Conservation (phyloP, 2,888 invertebrate species). For the Drosophila rubida region DNA sequence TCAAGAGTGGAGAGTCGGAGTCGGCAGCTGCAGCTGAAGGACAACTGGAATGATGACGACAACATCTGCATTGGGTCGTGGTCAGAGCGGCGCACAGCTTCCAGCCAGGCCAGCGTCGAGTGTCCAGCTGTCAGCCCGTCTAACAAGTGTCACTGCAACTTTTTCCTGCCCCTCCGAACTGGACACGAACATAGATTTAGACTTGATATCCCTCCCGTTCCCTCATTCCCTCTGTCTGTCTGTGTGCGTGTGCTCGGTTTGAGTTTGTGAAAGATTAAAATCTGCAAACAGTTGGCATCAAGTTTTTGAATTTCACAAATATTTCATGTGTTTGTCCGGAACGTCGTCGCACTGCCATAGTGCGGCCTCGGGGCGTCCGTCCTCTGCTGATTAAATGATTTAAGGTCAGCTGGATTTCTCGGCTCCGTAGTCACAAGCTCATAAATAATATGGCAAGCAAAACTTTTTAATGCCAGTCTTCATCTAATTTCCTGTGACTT, state of each 20-base stretch:
- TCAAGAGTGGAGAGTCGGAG: constrained; percentile 7
- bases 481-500: constrained; percentile 13
- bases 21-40: constrained; percentile 69
- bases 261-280: constrained; percentile 78
- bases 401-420: constrained; percentile 69
- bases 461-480: constrained; percentile 26
- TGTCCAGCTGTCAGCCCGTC: constrained; percentile 78
- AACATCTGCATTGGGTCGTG: constrained; percentile 74
- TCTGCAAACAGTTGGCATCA: constrained; percentile 81
- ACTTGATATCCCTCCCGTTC: background rate
- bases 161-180: constrained; percentile 47
- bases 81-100: constrained; percentile 54
- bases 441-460: constrained; percentile 37
- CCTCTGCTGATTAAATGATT: constrained; percentile 73
- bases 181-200: constrained; percentile 39
- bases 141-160: constrained; percentile 81
- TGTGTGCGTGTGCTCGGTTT: constrained; percentile 48
- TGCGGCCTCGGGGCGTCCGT: constrained; percentile 31
- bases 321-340: constrained; percentile 56
- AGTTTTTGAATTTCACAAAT: constrained; percentile 77
- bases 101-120: constrained; percentile 39
- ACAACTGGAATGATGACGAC: constrained; percentile 72
- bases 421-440: constrained; percentile 25
- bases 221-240: background rate
- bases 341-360: constrained; percentile 38